phyloP scores from a whole-genome alignment of 1,140 invertebrate species.

The Proctacanthus coquilletti region DNA sequence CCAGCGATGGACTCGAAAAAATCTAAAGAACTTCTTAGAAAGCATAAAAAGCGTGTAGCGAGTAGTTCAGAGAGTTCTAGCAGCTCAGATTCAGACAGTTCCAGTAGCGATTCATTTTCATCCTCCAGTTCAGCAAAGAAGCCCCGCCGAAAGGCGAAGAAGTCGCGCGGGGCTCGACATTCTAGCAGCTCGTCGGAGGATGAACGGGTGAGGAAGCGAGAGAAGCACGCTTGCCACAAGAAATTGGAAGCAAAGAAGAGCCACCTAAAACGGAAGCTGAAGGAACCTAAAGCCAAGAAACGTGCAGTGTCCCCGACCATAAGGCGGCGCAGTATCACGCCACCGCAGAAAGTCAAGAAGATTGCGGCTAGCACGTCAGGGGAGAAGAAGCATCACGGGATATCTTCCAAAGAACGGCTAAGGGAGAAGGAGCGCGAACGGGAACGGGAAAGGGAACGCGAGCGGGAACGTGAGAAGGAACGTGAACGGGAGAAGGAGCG shows the following conservation, averaged over 20 bases:
- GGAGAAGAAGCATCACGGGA: slow-evolving; percentile 22
- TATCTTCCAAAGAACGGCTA: slow-evolving; percentile 21
- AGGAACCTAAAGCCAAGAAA: slow-evolving; percentile 25
- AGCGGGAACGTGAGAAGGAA: slow-evolving; percentile 7
- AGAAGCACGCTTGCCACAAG: slow-evolving; percentile 23
- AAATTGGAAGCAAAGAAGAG: slow-evolving; percentile 25
- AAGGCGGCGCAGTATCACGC: slow-evolving; percentile 15
- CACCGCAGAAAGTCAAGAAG: slow-evolving; percentile 8
- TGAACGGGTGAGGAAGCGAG: slow-evolving; percentile 18
- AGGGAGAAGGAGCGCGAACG: neutral
- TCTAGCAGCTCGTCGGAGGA: slow-evolving; percentile 21
- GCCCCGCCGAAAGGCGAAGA: slow-evolving; percentile 9
- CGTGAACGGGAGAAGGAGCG: slow-evolving; percentile 13
- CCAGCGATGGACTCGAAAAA: too few relatives aligned
- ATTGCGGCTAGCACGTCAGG: slow-evolving; percentile 11
- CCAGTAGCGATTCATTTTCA: slow-evolving; percentile 20
- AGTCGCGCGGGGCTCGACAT: slow-evolving; percentile 9
- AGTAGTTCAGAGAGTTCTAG: slow-evolving; percentile 24
- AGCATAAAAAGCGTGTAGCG: slow-evolving; percentile 22
- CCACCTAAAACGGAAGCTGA: slow-evolving; percentile 25
- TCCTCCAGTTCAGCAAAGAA: slow-evolving; percentile 12
- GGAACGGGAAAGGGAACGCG: neutral
- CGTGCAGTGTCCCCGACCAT: slow-evolving; percentile 14
- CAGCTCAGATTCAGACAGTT: slow-evolving; percentile 18
- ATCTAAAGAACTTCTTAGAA: slow-evolving; percentile 19